Evolutionary conservation across 2,113 vertebrate genomes (phyloP).

Genomic region (Hystrix cristata): DNA sequence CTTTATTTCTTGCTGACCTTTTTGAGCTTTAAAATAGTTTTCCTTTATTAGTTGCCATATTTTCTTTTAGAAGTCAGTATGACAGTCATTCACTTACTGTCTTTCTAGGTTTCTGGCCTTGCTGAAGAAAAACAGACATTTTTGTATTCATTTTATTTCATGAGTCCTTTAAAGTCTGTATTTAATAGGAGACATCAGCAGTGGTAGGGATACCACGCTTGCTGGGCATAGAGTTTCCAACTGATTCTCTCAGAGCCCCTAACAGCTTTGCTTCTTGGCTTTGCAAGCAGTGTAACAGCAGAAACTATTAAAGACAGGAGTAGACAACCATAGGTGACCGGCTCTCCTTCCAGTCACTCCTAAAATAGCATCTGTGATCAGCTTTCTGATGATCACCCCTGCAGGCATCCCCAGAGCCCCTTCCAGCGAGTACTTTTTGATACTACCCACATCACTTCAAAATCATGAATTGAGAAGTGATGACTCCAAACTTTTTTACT

Average conservation of each 20-base stretch:
- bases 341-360: background rate
- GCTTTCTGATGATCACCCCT: slow-evolving; percentile 34
- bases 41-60: slow-evolving; percentile 25
- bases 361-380: slow-evolving; percentile 49
- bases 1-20: slow-evolving; percentile 33
- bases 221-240: background rate
- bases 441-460: slow-evolving; percentile 32
- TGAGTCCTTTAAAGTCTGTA: background rate
- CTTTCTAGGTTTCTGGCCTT: slow-evolving; percentile 4
- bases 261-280: background rate
- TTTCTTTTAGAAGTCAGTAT: slow-evolving; percentile 40
- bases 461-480: slow-evolving; percentile 34
- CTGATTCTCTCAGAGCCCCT: background rate
- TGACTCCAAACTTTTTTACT: background rate
- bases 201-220: background rate
- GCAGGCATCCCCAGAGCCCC: background rate
- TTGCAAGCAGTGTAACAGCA: slow-evolving; percentile 8
- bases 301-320: slow-evolving; percentile 15
- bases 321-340: background rate
- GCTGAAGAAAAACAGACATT: background rate
- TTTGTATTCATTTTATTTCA: slow-evolving; percentile 2
- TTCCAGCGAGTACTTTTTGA: background rate
- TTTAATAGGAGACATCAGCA: background rate
- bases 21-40: slow-evolving; percentile 24
- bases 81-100: background rate